Evolutionary conservation across 2,113 vertebrate genomes (phyloP), one percentile per base, ranked within the genome.

Genomic region (Dasyprocta punctata): DNA sequence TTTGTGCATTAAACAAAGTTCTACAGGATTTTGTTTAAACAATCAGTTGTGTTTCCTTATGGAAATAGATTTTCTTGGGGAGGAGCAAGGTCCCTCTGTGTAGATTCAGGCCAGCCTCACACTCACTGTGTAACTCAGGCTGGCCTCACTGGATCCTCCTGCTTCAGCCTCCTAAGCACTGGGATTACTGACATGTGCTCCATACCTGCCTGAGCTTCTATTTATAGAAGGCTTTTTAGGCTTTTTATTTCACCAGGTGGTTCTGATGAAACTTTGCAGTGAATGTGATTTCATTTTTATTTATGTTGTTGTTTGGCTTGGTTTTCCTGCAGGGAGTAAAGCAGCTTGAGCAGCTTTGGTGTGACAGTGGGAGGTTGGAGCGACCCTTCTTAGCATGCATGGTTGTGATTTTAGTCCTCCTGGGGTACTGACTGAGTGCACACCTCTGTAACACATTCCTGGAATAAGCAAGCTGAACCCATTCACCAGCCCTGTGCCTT

Each of bases 351-450:
- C 47, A 8, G 54, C 16, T 17, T 56, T 1, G 1, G 38, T 9
- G 47, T 36, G 47, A 16, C 13, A 16, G 24, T 0, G 20, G 0
- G 0, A 3, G 1, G 20, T 36, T 36, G 33, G 1, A 16, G 2
- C 0, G 36, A 38, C 69, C n/a, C 19, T 38, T 10, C 36, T n/a
- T 0, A 6, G 9, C 12, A 65, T 5, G 13, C 13, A 33, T 12
- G 14, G 14, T 14, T 36, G 0, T 7, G 84, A 81, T 38, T 0
- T 22, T 7, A 7, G 11, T 5, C 13, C 8, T 47, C 13, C 4
- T 3, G 10, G 6, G 8, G 3, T 1, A 2, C 22, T 30, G 7
- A 36, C 9, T 7, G 28, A 26, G n/a, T 1, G 0, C 3, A 3
- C 1, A 5, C 22, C n/a, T 4, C 52, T 30, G 12, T 22, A 19